These are phyloP conservation scores for Brachionus rubens DNA, from an alignment of 1,140 invertebrate genomes.

Conservation along the genomic window DNA sequence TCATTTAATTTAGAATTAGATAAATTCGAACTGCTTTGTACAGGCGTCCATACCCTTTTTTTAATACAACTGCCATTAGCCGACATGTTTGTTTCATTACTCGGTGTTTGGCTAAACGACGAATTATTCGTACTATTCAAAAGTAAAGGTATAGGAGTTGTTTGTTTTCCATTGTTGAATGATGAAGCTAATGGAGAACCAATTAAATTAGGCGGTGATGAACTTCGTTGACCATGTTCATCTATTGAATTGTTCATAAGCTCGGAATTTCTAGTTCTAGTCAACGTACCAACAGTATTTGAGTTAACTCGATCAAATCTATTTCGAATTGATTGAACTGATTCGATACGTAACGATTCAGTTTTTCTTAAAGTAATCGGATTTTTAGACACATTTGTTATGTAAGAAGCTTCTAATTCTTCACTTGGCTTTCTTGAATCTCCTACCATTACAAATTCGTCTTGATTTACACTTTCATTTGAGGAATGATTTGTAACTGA, in stretches of 20 bases:
- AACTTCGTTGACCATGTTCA: background rate
- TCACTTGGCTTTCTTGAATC: conserved; percentile 17
- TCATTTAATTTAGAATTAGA: background rate
- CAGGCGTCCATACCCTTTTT: conserved; percentile 43
- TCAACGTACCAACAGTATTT: no score
- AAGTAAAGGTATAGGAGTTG: conserved; percentile 10
- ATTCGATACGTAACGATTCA: conserved; percentile 39
- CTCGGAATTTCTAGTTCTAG: background rate
- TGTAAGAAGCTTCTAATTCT: conserved; percentile 35
- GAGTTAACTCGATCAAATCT: conserved; percentile 38
- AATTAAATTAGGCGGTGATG: conserved; percentile 21
- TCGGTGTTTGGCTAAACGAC: background rate
- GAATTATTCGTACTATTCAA: conserved; percentile 7
- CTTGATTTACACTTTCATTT: conserved; percentile 30
- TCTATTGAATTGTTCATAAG: background rate
- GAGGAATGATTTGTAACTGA: conserved; percentile 7
- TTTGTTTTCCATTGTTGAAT: background rate
- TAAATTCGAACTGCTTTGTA: conserved; percentile 36
- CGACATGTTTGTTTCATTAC: background rate
- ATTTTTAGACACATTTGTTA: conserved; percentile 44
- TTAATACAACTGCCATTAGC: conserved; percentile 33
- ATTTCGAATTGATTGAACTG: conserved; percentile 37
- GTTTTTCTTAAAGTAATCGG: conserved; percentile 38
- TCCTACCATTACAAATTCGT: background rate
- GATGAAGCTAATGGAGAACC: conserved; percentile 13